Evolutionary conservation across 1,140 invertebrate genomes (phyloP), one percentile per base, ranked within the genome.

Genomic region (Drosophila willistoni): DNA sequence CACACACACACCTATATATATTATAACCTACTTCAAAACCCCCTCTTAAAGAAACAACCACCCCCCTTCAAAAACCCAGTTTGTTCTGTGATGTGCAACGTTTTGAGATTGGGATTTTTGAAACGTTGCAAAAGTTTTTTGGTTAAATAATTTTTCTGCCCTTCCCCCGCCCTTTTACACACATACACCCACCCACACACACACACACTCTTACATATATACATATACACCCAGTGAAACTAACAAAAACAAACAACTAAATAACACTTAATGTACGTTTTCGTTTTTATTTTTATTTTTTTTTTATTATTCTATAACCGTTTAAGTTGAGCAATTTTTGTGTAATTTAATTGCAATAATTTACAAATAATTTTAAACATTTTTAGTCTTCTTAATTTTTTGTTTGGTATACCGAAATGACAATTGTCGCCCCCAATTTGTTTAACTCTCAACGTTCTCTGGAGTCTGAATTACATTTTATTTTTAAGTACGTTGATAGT

Each of bases 381-480:
- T 56, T 33, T 55, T 29, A 29, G 25, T 29, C 6, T 36, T 3
- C 9, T 36, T 36, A 36, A 36, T 36, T 36, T 36, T 12, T 36
- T 39, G 19, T 51, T 25, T n/a, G n/a, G 55, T 68, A n/a, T 19
- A 22, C 19, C 44, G 44, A 51, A 51, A 3, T 3, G 44, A 51
- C 44, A 19, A 17, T 9, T 22, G 1, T 3, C 25, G 3, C 1
- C 2, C 1, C 2, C 13, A 9, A 1, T 19, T 51, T 39, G 44
- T 2, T 12, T 0, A 25, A 56, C 56, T 47, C 9, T 39, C 65
- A 79, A 75, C 86, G 86, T 90, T 90, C 81, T 73, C 81, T 86
- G 86, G 86, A 90, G 86, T 90, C 86, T 90, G 86, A 90, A 90
- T 90, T 90, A 90, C 86, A 90, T 90, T 86, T 90, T 86, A 86